A percentile compares a stretch with the other conserved stretches of the same genome.
These are phyloP conservation scores for Cryptoprocta ferox DNA, from an alignment of 2,797 vertebrate species.

Conservation along the genomic window DNA sequence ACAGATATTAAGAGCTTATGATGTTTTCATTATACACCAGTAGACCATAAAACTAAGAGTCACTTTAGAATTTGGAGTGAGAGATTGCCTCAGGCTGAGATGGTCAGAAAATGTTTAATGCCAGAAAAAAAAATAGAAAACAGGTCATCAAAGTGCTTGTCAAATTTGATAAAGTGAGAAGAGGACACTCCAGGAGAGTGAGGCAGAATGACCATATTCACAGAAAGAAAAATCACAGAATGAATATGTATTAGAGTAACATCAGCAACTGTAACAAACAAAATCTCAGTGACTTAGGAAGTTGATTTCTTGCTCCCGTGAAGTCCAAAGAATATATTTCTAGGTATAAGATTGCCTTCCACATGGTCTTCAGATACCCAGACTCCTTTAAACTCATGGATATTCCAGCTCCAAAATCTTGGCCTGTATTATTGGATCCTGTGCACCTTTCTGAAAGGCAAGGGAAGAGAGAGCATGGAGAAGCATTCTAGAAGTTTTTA, in stretches of 20 bases:
- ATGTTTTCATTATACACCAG: slow-evolving; percentile 62
- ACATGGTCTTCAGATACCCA: neutral
- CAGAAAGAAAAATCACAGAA: slow-evolving; percentile 6
- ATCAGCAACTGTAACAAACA: slow-evolving; percentile 21
- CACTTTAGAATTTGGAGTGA: slow-evolving; percentile 52
- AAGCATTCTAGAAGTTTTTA: slow-evolving; percentile 22
- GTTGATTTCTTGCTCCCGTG: neutral
- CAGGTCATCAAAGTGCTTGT: slow-evolving; percentile 32
- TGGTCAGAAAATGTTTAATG: slow-evolving; percentile 48
- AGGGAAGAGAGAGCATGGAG: neutral
- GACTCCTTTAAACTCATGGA: neutral
- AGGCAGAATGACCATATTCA: neutral
- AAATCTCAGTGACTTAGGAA: slow-evolving; percentile 24
- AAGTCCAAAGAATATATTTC: neutral
- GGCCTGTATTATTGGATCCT: neutral
- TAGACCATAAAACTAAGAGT: slow-evolving; percentile 54
- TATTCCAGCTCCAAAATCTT: neutral
- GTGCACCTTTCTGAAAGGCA: slow-evolving; percentile 18
- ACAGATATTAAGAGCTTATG: slow-evolving; percentile 30
- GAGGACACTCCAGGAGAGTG: neutral
- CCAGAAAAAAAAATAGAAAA: slow-evolving; percentile 28
- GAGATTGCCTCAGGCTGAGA: neutral
- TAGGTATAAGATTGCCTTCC: neutral
- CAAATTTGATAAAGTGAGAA: slow-evolving; percentile 41
- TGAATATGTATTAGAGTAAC: neutral